Conservation (phyloP, 2,797 vertebrate genomes). For the Echeneis naucrates region DNA sequence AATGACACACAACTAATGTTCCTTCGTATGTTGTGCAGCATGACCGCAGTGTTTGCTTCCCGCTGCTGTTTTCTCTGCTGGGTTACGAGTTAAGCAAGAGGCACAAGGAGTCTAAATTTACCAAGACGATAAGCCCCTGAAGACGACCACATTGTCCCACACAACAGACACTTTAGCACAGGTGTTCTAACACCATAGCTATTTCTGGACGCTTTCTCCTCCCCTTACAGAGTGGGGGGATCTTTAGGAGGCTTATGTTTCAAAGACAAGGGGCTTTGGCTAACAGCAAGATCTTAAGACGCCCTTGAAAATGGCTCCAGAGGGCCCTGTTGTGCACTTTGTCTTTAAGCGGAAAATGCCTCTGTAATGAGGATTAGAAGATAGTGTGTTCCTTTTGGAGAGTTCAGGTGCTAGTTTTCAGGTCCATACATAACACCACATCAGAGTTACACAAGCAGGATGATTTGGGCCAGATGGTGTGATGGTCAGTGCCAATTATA, state of each 20-base stretch:
- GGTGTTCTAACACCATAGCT: constrained; percentile 70
- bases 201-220: constrained; percentile 75
- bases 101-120: constrained; percentile 66
- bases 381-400: constrained; percentile 61
- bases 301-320: constrained; percentile 76
- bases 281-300: constrained; percentile 77
- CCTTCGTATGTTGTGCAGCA: constrained; percentile 10
- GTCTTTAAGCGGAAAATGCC: constrained; percentile 76
- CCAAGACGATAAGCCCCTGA: constrained; percentile 62
- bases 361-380: constrained; percentile 72
- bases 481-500: constrained; percentile 24
- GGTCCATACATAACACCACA: constrained; percentile 6
- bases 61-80: constrained; percentile 22
- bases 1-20: background rate
- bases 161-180: constrained; percentile 78
- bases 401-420: constrained; percentile 57
- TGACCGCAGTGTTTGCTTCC: constrained; percentile 6
- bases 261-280: constrained; percentile 83
- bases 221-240: constrained; percentile 71
- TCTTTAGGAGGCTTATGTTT: constrained; percentile 80
- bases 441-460: constrained; percentile 31
- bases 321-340: constrained; percentile 69
- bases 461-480: background rate
- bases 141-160: constrained; percentile 77
- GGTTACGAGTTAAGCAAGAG: constrained; percentile 41